These are phyloP conservation scores for Ecdyonurus torrentis DNA, from an alignment of 2,888 invertebrate species.

Conservation along the genomic window DNA sequence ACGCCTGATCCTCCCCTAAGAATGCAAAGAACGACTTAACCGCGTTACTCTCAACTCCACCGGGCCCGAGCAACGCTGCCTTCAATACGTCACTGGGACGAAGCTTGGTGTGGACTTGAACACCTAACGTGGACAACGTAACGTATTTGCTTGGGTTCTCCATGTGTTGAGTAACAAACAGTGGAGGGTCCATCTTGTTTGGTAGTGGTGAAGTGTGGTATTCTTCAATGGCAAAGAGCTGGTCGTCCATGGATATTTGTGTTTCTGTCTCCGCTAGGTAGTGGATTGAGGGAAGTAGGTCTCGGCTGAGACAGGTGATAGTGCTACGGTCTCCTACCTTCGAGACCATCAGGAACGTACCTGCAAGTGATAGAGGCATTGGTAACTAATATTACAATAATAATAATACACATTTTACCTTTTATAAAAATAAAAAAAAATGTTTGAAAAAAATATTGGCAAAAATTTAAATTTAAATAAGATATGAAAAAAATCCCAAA, in stretches of 20 bases:
- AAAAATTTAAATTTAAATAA: too few relatives aligned
- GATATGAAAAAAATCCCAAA: too few relatives aligned
- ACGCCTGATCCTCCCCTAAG: slow-evolving; percentile 72
- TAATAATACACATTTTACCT: too few relatives aligned
- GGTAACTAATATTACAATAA: too few relatives aligned
- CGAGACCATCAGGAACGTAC: background rate
- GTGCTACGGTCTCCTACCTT: background rate
- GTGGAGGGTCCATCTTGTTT: background rate
- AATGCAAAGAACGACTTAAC: slow-evolving; percentile 74
- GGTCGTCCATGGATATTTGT: background rate
- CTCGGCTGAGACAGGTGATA: background rate
- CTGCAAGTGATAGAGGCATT: too few relatives aligned
- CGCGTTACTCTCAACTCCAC: slow-evolving; percentile 71
- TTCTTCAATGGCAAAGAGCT: background rate
- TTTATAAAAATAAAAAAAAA: too few relatives aligned
- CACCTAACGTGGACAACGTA: slow-evolving; percentile 71
- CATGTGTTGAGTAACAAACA: background rate
- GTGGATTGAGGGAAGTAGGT: background rate
- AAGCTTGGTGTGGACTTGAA: slow-evolving; percentile 64
- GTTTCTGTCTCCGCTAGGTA: background rate
- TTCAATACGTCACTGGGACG: slow-evolving; percentile 78
- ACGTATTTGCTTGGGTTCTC: slow-evolving; percentile 50
- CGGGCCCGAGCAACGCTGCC: slow-evolving; percentile 60
- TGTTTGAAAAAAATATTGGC: too few relatives aligned
- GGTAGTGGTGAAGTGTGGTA: background rate